These are phyloP conservation scores for Hylyphantes graminicola DNA, from an alignment of 1,140 invertebrate species.

Conservation along the genomic window DNA sequence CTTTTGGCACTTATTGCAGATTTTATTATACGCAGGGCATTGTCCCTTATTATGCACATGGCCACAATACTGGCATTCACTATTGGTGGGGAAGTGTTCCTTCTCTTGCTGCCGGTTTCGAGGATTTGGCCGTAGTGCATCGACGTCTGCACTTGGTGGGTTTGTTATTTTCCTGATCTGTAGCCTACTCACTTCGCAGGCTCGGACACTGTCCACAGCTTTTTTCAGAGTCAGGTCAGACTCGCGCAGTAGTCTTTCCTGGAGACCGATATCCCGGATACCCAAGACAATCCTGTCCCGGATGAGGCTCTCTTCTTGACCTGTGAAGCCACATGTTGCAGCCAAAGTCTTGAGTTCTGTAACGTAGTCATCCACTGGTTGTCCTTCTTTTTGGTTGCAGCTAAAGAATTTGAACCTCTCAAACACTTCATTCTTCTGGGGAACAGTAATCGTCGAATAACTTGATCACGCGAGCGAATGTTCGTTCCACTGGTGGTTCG, in stretches of 20 bases:
- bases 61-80: constrained; percentile 5
- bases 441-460: constrained; percentile 29
- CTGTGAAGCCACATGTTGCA: constrained; percentile 20
- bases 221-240: constrained; percentile 15
- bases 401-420: constrained; percentile 32
- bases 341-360: constrained; percentile 28
- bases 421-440: not conserved
- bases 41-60: not conserved
- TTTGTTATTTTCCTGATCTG: constrained; percentile 6
- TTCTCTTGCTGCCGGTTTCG: not conserved
- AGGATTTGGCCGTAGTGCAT: not conserved
- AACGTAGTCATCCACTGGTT: constrained; percentile 22
- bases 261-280: constrained; percentile 5
- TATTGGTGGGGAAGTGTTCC: no score
- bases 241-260: constrained; percentile 27
- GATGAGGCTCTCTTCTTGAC: constrained; percentile 27
- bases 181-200: constrained; percentile 7
- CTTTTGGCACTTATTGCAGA: constrained; percentile 19
- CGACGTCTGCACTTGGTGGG: not conserved
- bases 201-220: constrained; percentile 6
- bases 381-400: constrained; percentile 21
- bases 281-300: constrained; percentile 28
- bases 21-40: constrained; percentile 28
- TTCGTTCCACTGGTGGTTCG: no score
- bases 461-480: not conserved